Evolutionary conservation across 2,797 vertebrate species (phyloP).

Genomic region (Pogonophryne albipinna): DNA sequence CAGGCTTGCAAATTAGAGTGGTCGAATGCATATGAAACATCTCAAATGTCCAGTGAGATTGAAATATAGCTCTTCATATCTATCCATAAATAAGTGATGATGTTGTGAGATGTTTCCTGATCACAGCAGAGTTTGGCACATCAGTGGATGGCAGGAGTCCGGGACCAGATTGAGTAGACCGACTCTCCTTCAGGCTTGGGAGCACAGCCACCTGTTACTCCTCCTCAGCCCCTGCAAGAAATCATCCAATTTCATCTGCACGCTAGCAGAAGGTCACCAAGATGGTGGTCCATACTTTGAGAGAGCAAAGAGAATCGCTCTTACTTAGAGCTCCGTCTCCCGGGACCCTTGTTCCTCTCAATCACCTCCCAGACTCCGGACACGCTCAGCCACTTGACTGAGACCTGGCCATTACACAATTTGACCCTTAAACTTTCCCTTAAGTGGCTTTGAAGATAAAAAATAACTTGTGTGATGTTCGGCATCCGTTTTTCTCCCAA

Average conservation of each 20-base stretch:
- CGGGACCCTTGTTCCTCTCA: slow-evolving; percentile 72
- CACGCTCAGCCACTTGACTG: slow-evolving; percentile 47
- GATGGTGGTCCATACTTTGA: slow-evolving; percentile 78
- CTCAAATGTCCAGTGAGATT: slow-evolving; percentile 64
- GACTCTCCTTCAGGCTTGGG: slow-evolving; percentile 79
- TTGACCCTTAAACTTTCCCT: slow-evolving; percentile 6
- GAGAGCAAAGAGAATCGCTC: slow-evolving; percentile 71
- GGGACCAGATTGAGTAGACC: slow-evolving; percentile 71
- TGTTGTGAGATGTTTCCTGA: slow-evolving; percentile 75
- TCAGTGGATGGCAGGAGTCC: slow-evolving; percentile 50
- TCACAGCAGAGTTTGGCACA: slow-evolving; percentile 59
- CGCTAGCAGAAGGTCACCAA: slow-evolving; percentile 77
- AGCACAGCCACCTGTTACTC: slow-evolving; percentile 86
- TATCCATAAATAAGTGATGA: slow-evolving; percentile 77
- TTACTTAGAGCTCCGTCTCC: slow-evolving; percentile 76
- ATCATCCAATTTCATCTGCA: slow-evolving; percentile 84
- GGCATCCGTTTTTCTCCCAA: neutral
- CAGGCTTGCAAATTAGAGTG: slow-evolving; percentile 46
- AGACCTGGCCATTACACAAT: slow-evolving; percentile 41
- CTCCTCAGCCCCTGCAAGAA: slow-evolving; percentile 79
- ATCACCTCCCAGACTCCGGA: slow-evolving; percentile 72
- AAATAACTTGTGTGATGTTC: neutral
- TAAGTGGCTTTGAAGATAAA: slow-evolving; percentile 11
- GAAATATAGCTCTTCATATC: slow-evolving; percentile 70
- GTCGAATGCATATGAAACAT: slow-evolving; percentile 52